Conservation (phyloP, 2,113 vertebrate species). For the Ammodytes dubius region DNA sequence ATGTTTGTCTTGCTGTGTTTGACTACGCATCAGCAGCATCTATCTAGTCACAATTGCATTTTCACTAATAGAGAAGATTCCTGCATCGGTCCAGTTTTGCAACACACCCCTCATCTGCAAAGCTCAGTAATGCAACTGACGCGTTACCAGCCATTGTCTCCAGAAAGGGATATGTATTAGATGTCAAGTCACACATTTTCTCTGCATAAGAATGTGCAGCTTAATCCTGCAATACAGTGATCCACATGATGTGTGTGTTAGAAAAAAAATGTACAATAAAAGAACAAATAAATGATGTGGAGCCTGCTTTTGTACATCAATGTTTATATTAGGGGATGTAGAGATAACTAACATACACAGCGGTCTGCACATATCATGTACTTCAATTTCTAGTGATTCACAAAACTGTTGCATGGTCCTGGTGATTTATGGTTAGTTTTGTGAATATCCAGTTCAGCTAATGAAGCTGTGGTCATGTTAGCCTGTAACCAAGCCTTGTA, state of each 20-base stretch:
- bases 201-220: not conserved
- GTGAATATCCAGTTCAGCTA: not conserved
- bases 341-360: not conserved
- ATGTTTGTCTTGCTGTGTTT: not conserved
- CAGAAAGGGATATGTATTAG: not conserved
- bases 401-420: not conserved
- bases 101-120: not conserved
- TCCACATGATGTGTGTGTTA: not conserved
- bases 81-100: not conserved
- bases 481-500: not conserved
- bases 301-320: not conserved
- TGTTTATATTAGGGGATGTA: not conserved
- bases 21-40: too few species aligned
- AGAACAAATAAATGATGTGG: not conserved
- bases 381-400: not conserved
- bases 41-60: not conserved
- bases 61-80: not conserved
- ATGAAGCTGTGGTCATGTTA: slow-evolving; percentile 3
- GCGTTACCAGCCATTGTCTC: not conserved
- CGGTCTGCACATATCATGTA: not conserved
- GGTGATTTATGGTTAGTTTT: not conserved
- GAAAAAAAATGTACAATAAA: not conserved
- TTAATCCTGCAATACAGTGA: not conserved
- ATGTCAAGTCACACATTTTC: not conserved
- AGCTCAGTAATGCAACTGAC: not conserved